Percentiles rank a stretch among this genome's conserved stretches.
phyloP scores from a whole-genome alignment of 2,888 invertebrate species.

The Lithophane ornitopus region DNA sequence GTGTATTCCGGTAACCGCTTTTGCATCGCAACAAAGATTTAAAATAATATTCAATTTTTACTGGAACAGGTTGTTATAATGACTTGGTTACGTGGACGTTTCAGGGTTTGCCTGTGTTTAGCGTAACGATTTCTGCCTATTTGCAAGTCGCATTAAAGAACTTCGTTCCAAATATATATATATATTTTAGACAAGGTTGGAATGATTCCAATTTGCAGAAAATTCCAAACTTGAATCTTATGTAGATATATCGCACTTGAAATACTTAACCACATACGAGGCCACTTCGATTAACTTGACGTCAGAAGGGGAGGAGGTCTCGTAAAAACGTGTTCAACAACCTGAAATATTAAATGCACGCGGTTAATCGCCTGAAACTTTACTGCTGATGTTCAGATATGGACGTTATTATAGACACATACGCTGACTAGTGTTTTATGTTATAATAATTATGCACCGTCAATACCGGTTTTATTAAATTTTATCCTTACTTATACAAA shows the following conservation, averaged over 20 bases:
- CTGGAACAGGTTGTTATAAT: slow-evolving; percentile 52
- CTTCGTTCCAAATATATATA: too few relatives aligned
- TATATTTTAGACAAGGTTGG: too few relatives aligned
- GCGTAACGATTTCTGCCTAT: too few relatives aligned
- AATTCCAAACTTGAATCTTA: not conserved
- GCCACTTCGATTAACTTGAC: slow-evolving; percentile 54
- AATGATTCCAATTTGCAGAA: not conserved
- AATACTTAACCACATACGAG: slow-evolving; percentile 34
- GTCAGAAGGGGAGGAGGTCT: slow-evolving; percentile 38
- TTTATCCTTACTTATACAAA: too few relatives aligned
- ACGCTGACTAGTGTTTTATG: slow-evolving; percentile 36
- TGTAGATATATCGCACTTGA: slow-evolving; percentile 18
- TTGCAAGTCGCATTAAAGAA: too few relatives aligned
- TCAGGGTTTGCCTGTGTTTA: not conserved
- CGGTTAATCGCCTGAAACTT: slow-evolving; percentile 64
- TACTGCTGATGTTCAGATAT: slow-evolving; percentile 59
- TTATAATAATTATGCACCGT: slow-evolving; percentile 4
- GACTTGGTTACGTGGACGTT: slow-evolving; percentile 28
- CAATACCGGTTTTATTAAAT: slow-evolving; percentile 11
- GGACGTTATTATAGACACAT: slow-evolving; percentile 34
- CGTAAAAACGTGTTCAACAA: slow-evolving; percentile 65
- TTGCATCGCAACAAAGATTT: slow-evolving; percentile 63
- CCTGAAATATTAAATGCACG: slow-evolving; percentile 62
- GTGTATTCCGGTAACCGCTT: slow-evolving; percentile 66
- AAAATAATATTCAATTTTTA: slow-evolving; percentile 66